A percentile compares a stretch with the other conserved stretches of the same genome.
Conservation (phyloP, 2,888 invertebrate genomes). For the Dione vanillae region DNA sequence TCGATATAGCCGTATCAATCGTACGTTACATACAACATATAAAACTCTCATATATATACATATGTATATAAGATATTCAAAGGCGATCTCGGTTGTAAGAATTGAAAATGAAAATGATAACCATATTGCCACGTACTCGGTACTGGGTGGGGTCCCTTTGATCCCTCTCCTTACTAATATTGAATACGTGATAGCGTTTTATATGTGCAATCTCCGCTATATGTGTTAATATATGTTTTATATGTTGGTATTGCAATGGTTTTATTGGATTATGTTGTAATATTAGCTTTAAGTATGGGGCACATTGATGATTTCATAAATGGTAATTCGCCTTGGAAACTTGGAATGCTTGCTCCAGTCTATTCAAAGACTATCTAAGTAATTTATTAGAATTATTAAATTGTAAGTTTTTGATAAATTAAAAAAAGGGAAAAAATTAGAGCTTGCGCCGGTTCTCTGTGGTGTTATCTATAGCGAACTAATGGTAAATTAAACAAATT, state of each 20-base stretch:
- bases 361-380: too few species aligned
- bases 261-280: conserved; percentile 9
- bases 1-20: conserved; percentile 31
- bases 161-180: conserved; percentile 57
- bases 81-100: conserved; percentile 44
- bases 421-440: too few species aligned
- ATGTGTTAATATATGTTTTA: conserved; percentile 29
- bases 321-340: too few species aligned
- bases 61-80: conserved; percentile 42
- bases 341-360: too few species aligned
- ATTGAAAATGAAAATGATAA: conserved; percentile 47
- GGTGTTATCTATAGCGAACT: too few species aligned
- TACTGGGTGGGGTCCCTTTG: conserved; percentile 51
- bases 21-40: conserved; percentile 3
- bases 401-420: too few species aligned
- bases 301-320: too few species aligned
- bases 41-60: too few species aligned
- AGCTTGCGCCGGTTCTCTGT: too few species aligned
- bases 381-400: too few species aligned
- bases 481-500: too few species aligned
- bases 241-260: background rate
- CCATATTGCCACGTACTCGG: conserved; percentile 48
- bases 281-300: background rate
- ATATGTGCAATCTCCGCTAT: conserved; percentile 35
- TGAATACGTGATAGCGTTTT: conserved; percentile 56